phyloP scores from a whole-genome alignment of 2,113 vertebrate genomes.

The Xenus cinereus region DNA sequence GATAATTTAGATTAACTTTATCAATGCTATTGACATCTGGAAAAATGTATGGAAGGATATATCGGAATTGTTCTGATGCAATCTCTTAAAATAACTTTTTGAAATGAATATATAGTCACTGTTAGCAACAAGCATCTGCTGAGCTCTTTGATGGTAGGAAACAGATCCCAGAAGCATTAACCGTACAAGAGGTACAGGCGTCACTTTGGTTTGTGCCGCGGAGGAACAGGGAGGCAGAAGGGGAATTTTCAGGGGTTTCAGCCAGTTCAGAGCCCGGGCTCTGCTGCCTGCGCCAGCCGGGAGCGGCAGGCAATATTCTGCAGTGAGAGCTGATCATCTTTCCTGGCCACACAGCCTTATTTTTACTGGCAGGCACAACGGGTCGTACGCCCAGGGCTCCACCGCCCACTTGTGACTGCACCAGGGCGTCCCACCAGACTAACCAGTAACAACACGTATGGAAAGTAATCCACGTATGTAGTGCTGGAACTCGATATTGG shows the following conservation, averaged over 20 bases:
- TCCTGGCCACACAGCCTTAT: not conserved
- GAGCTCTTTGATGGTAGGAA: not conserved
- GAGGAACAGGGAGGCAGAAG: not conserved
- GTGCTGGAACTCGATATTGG: not conserved
- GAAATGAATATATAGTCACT: not conserved
- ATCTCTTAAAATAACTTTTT: not conserved
- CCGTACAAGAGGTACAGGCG: fast-evolving
- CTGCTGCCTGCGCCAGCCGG: not conserved
- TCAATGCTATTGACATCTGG: not conserved
- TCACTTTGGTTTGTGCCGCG: not conserved
- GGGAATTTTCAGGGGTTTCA: not conserved
- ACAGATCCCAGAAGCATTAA: not conserved
- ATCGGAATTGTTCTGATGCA: not conserved
- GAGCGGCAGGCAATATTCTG: not conserved
- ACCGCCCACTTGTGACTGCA: not conserved
- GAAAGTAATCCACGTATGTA: not conserved
- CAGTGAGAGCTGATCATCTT: not conserved
- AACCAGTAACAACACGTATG: not conserved
- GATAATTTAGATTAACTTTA: not conserved
- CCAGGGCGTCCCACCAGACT: not conserved
- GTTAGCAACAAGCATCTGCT: not conserved
- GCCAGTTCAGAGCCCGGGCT: not conserved
- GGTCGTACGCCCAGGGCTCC: not conserved
- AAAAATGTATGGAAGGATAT: not conserved
- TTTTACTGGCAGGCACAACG: not conserved